A percentile compares a stretch with the other conserved stretches of the same genome.
Conservation (phyloP, 2,888 invertebrate genomes). For the Oscheius onirici region DNA sequence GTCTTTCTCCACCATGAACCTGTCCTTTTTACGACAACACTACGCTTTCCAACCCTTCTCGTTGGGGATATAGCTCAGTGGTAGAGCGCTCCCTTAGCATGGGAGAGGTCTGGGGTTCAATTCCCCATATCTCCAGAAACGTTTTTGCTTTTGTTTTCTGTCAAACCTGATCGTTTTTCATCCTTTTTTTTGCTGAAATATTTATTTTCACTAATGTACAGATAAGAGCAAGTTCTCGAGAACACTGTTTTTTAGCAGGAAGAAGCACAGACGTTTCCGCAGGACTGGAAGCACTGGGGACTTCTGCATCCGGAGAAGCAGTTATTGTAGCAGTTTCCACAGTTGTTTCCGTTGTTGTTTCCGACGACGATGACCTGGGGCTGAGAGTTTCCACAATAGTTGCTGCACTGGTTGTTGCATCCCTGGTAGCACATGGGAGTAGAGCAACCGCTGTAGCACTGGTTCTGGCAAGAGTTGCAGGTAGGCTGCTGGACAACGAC, state of each 20-base stretch:
- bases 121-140: conserved; percentile 41
- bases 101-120: conserved; percentile 52
- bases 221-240: background rate
- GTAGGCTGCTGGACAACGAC: conserved; percentile 11
- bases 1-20: too few relatives aligned
- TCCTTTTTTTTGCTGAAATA: background rate
- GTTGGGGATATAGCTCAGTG: too few relatives aligned
- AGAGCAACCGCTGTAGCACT: conserved; percentile 5
- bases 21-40: too few relatives aligned
- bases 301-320: conserved; percentile 13
- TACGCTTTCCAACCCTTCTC: too few relatives aligned
- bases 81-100: conserved; percentile 57
- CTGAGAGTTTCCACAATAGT: conserved; percentile 2
- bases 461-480: conserved; percentile 22
- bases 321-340: conserved; percentile 12
- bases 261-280: conserved; percentile 8
- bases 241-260: background rate
- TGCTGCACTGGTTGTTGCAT: conserved; percentile 13
- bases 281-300: conserved; percentile 9
- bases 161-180: background rate
- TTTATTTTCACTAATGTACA: background rate
- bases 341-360: conserved; percentile 18
- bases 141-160: background rate
- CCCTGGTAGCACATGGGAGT: conserved; percentile 25
- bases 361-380: conserved; percentile 17